Conservation (phyloP, 2,113 vertebrate genomes). For the Sapayoa aenigma region DNA sequence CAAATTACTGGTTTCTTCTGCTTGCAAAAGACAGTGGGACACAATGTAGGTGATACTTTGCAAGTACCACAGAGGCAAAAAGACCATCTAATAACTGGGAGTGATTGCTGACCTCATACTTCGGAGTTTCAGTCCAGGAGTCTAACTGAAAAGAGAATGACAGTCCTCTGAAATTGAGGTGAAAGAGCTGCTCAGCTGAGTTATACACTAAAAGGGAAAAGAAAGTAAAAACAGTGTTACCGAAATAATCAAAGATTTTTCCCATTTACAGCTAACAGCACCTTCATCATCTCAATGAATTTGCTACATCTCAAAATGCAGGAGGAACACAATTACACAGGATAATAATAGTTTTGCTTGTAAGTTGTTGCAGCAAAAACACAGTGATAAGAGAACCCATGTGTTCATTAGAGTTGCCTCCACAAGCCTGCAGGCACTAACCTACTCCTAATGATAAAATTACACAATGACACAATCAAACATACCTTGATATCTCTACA, state of each 20-base stretch:
- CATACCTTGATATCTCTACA: not conserved
- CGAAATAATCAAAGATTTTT: not conserved
- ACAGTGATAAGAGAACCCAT: not conserved
- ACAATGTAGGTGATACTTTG: not conserved
- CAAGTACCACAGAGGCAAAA: not conserved
- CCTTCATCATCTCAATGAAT: not conserved
- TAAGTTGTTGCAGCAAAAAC: not conserved
- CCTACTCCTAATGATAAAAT: not conserved
- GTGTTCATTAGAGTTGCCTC: not conserved
- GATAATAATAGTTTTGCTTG: not conserved
- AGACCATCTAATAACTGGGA: not conserved
- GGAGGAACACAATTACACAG: not conserved
- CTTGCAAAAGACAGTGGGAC: not conserved
- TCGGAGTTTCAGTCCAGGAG: constrained; percentile 97
- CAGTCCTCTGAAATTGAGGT: constrained; percentile 97
- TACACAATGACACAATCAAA: not conserved
- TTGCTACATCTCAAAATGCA: not conserved
- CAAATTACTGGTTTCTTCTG: not conserved
- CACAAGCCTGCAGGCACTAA: not conserved
- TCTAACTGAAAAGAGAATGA: constrained; percentile 99
- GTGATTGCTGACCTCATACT: constrained; percentile 89
- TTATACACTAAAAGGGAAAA: constrained; percentile 86
- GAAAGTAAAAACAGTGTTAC: not conserved
- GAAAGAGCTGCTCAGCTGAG: constrained; percentile 96
- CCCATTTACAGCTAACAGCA: not conserved